Percentiles rank a stretch among this genome's conserved stretches.
These are phyloP conservation scores for Hemithea aestivaria DNA, from an alignment of 2,888 invertebrate genomes.

Conservation along the genomic window DNA sequence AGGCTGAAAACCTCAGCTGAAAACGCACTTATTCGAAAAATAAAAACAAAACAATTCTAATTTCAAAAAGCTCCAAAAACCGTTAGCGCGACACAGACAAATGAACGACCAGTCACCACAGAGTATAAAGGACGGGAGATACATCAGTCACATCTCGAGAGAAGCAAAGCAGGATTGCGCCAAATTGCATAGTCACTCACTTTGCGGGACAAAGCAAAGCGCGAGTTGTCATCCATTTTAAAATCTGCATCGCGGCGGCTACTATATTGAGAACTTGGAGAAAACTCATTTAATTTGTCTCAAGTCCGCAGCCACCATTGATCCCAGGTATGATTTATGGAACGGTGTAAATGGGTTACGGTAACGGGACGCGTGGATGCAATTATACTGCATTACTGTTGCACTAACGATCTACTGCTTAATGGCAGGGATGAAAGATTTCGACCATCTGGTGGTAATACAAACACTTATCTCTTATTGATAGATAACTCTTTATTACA, in stretches of 20 bases:
- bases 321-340: constrained; percentile 61
- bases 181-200: constrained; percentile 68
- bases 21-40: too few species aligned
- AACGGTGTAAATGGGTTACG: constrained; percentile 73
- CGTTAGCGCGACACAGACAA: constrained; percentile 2
- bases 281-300: neutral
- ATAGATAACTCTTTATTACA: too few species aligned
- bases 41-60: too few species aligned
- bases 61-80: constrained; percentile 1
- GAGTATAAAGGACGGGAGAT: constrained; percentile 22
- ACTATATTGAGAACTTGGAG: constrained; percentile 29
- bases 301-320: constrained; percentile 17
- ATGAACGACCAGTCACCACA: constrained; percentile 7
- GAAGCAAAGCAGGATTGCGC: constrained; percentile 37
- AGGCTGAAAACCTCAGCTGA: too few species aligned
- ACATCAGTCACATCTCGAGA: constrained; percentile 33
- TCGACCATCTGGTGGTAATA: too few species aligned
- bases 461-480: too few species aligned
- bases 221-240: constrained; percentile 72
- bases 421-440: too few species aligned
- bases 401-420: constrained; percentile 31
- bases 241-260: constrained; percentile 47
- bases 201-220: constrained; percentile 57
- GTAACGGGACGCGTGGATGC: constrained; percentile 52
- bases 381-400: constrained; percentile 45